A percentile compares a stretch with the other conserved stretches of the same genome.
Conservation (phyloP, 2,888 invertebrate genomes). For the Orthosia cruda region DNA sequence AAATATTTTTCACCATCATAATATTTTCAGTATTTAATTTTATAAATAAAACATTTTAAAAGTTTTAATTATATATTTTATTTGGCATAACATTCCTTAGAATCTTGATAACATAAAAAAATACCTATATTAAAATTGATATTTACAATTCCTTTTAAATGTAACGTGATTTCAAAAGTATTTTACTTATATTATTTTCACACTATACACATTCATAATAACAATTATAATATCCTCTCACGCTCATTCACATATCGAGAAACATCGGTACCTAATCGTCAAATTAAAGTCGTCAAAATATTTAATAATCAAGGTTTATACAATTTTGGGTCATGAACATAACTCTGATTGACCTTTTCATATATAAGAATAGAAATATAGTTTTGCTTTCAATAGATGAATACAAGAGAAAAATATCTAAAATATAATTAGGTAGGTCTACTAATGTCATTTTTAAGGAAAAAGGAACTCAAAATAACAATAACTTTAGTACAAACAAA, state of each 20-base stretch:
- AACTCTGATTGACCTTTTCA: conserved; percentile 19
- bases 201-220: background rate
- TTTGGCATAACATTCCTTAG: conserved; percentile 74
- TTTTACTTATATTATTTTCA: background rate
- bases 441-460: too few relatives aligned
- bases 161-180: conserved; percentile 33
- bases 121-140: conserved; percentile 44
- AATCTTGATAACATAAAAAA: conserved; percentile 52
- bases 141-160: conserved; percentile 65
- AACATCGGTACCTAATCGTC: background rate
- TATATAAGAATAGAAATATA: background rate
- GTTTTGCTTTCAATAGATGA: background rate
- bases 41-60: conserved; percentile 57
- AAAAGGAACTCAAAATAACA: background rate
- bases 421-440: background rate
- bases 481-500: background rate
- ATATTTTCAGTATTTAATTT: background rate
- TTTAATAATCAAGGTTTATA: conserved; percentile 19
- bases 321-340: conserved; percentile 10
- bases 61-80: conserved; percentile 63
- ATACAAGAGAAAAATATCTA: background rate
- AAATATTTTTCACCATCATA: conserved; percentile 28
- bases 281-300: background rate
- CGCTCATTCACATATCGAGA: background rate
- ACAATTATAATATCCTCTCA: background rate